Evolutionary conservation across 37 sponge, comb jelly and placozoan species (phyloP).

Genomic region (Ianthella basta): DNA sequence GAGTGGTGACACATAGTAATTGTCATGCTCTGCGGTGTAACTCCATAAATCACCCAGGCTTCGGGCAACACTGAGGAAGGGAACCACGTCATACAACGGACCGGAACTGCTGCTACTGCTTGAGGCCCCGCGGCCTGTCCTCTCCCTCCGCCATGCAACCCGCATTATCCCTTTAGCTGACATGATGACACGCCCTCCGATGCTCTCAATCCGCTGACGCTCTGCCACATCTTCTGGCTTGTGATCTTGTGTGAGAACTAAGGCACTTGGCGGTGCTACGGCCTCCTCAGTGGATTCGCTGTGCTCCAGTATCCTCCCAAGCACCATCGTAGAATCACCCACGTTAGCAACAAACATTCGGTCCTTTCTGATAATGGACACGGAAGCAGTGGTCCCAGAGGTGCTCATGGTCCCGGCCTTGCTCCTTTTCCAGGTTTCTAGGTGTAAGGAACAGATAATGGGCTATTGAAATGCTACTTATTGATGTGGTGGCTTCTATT

Average conservation of each 20-base stretch:
- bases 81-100: conserved; percentile 55
- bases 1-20: conserved; percentile 86
- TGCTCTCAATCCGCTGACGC: conserved; percentile 58
- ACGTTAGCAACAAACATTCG: conserved; percentile 86
- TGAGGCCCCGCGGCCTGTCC: neutral
- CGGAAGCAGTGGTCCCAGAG: conserved; percentile 86
- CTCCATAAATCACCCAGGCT: conserved; percentile 97
- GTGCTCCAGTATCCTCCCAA: conserved; percentile 33
- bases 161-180: conserved; percentile 72
- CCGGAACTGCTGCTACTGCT: conserved; percentile 20
- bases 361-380: conserved; percentile 76
- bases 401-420: conserved; percentile 84
- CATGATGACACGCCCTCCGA: conserved; percentile 69
- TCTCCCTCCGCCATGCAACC: conserved; percentile 86
- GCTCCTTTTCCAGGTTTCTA: conserved; percentile 71
- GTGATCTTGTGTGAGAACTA: conserved; percentile 85
- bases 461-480: neutral
- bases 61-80: conserved; percentile 92
- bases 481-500: no score
- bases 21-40: conserved; percentile 53
- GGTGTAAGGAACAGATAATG: neutral
- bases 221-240: conserved; percentile 90
- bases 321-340: conserved; percentile 87
- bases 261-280: conserved; percentile 24
- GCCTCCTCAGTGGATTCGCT: neutral